These are phyloP conservation scores for Neuroterus valhalla DNA, from an alignment of 1,140 invertebrate genomes.

Conservation along the genomic window DNA sequence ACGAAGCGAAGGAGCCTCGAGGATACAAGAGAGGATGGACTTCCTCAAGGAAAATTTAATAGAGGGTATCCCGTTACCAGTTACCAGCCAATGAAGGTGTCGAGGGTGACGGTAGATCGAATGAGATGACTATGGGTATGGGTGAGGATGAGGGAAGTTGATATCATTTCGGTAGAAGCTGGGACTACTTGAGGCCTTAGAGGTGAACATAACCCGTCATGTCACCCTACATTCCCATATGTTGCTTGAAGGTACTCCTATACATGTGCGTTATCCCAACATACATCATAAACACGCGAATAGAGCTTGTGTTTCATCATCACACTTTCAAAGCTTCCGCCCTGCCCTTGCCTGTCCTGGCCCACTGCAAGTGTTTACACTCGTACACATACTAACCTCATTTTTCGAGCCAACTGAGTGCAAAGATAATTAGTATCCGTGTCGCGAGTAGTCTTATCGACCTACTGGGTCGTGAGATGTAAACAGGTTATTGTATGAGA, in stretches of 20 bases:
- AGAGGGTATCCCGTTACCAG: constrained; percentile 18
- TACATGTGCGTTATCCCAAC: neutral
- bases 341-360: neutral
- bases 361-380: neutral
- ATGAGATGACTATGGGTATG: neutral
- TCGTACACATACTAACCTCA: neutral
- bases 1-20: neutral
- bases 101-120: neutral
- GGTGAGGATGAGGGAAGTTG: neutral
- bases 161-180: neutral
- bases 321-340: neutral
- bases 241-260: neutral
- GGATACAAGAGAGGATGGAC: neutral
- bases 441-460: constrained; percentile 1
- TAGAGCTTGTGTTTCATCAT: too few species aligned
- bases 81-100: neutral
- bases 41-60: constrained; percentile 14
- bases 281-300: neutral
- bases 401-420: neutral
- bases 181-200: neutral
- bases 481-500: neutral
- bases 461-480: constrained; percentile 7
- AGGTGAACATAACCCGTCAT: neutral
- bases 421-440: constrained; percentile 24
- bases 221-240: neutral